Conservation (phyloP, 2,113 vertebrate species). For the Cacatua alba region DNA sequence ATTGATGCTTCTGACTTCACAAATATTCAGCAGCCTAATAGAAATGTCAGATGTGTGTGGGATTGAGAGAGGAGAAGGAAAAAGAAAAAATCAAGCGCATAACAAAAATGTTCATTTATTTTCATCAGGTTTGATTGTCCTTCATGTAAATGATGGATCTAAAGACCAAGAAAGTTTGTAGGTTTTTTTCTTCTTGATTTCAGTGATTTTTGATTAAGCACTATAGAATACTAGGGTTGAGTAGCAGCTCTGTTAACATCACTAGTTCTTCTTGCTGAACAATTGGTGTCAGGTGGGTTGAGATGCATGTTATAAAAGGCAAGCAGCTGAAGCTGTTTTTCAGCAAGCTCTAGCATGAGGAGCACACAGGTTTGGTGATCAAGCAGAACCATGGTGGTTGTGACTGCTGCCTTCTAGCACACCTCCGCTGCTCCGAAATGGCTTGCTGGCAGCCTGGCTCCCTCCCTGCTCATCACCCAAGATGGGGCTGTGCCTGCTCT, state of each 20-base stretch:
- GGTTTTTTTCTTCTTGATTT: not conserved
- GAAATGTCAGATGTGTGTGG: slow-evolving; percentile 27
- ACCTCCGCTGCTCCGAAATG: not conserved
- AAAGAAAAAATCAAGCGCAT: not conserved
- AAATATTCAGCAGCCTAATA: slow-evolving; percentile 35
- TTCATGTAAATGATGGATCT: not conserved
- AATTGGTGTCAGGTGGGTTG: not conserved
- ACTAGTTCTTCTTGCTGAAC: not conserved
- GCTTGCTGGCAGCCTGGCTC: not conserved
- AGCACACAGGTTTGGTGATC: rapidly evolving
- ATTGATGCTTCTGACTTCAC: slow-evolving; percentile 49
- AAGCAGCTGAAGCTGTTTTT: not conserved
- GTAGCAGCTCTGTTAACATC: not conserved
- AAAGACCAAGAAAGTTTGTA: not conserved
- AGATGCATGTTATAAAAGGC: not conserved
- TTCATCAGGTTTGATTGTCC: slow-evolving; percentile 6
- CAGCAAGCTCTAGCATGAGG: not conserved
- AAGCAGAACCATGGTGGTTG: not conserved
- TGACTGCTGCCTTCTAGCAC: not conserved
- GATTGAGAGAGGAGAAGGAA: not conserved
- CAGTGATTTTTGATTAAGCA: not conserved
- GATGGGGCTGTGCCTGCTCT: not conserved
- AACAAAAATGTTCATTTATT: slow-evolving; percentile 39
- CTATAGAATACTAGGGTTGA: not conserved
- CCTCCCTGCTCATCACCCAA: too few species aligned